phyloP scores from a whole-genome alignment of 2,797 vertebrate species.

The Picus viridis region DNA sequence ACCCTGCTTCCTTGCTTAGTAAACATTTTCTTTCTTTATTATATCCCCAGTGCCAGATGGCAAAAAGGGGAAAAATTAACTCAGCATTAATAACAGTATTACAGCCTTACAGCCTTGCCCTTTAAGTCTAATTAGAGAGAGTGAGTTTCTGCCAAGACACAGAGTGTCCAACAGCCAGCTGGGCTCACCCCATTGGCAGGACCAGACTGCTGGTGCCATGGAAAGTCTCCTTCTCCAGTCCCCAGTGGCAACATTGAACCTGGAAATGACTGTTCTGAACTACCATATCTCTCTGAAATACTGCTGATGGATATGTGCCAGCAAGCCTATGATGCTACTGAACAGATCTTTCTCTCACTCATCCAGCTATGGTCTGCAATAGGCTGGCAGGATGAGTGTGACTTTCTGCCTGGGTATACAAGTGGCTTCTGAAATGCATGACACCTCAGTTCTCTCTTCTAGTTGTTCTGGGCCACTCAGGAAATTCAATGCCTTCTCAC shows the following conservation, averaged over 20 bases:
- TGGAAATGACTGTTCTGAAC: background rate
- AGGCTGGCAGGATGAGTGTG: rapidly evolving
- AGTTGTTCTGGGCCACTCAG: background rate
- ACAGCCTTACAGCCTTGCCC: slow-evolving; percentile 70
- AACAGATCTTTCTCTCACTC: rapidly evolving
- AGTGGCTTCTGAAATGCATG: background rate
- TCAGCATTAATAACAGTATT: slow-evolving; percentile 67
- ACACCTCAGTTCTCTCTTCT: background rate
- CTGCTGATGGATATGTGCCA: background rate
- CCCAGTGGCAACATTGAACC: background rate
- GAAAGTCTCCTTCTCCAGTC: background rate
- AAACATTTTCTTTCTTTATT: slow-evolving; percentile 67
- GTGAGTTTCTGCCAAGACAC: slow-evolving; percentile 55
- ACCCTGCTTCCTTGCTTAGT: slow-evolving; percentile 36
- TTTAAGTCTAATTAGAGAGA: slow-evolving; percentile 58
- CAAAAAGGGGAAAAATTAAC: slow-evolving; percentile 60
- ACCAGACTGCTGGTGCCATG: background rate
- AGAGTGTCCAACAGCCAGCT: background rate
- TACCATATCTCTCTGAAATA: background rate
- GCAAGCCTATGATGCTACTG: background rate
- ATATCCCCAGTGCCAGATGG: slow-evolving; percentile 24
- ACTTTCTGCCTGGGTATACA: background rate
- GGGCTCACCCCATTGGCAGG: slow-evolving; percentile 17
- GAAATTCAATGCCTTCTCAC: background rate
- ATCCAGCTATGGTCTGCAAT: background rate